Evolutionary conservation across 64 coral and sea anemone species (phyloP), one percentile per base, ranked within the genome.

Genomic region (Actinia tenebrosa): DNA sequence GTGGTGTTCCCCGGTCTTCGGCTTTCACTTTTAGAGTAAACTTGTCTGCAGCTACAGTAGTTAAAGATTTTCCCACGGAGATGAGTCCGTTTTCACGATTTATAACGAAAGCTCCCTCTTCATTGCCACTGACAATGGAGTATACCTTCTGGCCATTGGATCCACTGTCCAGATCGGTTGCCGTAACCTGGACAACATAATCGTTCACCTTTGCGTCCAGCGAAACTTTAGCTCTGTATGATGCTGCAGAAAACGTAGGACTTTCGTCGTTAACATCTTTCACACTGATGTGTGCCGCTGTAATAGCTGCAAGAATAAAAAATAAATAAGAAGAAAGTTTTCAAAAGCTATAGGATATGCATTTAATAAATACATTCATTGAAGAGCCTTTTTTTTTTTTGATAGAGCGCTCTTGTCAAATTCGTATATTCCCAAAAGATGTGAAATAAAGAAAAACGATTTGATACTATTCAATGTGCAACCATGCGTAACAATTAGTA

Each of bases 111-210:
- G 91, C 89, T 15, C 80, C 81, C 16, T 90, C 88, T 16, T 86
- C 80, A 46, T 96, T 93, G 44, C 94, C 94, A n/a, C 59, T 3
- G 9, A 89, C 91, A 37, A 96, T 93, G 16, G 91, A 89, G 59
- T 93, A 96, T 9, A 80, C 17, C 2, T 87, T 83, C n/a, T 77
- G 60, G 0, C 79, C 80, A 64, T 96, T 96, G 27, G 69, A 63
- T 22, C 64, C 58, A 44, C 88, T 88, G 18, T 96, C 94, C 50
- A 96, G 75, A 69, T 96, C 94, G n/a, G 78, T 90, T 7, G 94
- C 94, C 15, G 85, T 60, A 25, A 96, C 66, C 13, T 93, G 83
- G 19, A 90, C 4, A 16, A 96, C 88, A 16, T 89, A 68, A 25
- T 86, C 80, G 6, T 69, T 88, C 5, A 93, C 52, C 3, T 37